Evolutionary conservation across 2,113 vertebrate genomes (phyloP).

Genomic region (Anguilla rostrata): DNA sequence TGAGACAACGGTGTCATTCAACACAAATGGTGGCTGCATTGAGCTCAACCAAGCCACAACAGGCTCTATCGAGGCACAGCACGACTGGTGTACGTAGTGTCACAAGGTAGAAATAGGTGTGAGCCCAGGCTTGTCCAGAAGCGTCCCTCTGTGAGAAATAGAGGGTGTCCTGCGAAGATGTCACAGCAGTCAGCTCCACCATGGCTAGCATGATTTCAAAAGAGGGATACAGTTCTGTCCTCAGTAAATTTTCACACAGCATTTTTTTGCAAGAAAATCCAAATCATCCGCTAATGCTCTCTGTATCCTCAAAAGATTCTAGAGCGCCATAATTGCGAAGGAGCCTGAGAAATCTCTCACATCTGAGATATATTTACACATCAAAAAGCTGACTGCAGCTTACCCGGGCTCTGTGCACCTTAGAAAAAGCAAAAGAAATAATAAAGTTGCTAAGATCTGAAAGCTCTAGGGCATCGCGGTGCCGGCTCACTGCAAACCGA

Average conservation of each 20-base stretch:
- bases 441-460: background rate
- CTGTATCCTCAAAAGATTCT: background rate
- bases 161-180: background rate
- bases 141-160: background rate
- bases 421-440: background rate
- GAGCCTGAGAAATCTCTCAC: slow-evolving; percentile 5
- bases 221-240: background rate
- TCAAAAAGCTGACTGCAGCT: slow-evolving; percentile 2
- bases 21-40: too few species aligned
- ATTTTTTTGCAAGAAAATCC: background rate
- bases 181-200: background rate
- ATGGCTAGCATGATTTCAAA: background rate
- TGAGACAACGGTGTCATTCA: too few species aligned
- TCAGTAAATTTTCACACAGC: background rate
- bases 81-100: too few species aligned
- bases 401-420: background rate
- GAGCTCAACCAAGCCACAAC: too few species aligned
- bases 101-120: background rate
- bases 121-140: background rate
- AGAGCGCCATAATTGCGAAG: background rate
- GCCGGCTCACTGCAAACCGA: background rate
- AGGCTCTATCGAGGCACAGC: too few species aligned
- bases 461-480: background rate
- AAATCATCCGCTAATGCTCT: background rate
- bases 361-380: slow-evolving; percentile 21